phyloP scores from a whole-genome alignment of 2,113 vertebrate genomes.

The Papio anubis region DNA sequence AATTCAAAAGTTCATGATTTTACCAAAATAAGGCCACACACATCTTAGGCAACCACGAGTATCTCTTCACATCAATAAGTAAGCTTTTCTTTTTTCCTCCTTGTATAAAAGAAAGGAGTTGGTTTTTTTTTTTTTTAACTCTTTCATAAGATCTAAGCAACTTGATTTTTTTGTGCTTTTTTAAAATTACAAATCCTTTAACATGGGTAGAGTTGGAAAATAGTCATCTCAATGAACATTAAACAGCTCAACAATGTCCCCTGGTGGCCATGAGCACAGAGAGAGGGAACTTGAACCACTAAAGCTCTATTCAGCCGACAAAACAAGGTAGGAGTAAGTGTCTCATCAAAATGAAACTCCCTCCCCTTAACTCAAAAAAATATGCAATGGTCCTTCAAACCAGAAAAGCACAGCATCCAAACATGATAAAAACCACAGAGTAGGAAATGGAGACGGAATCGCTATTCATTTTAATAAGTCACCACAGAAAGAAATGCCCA shows the following conservation, averaged over 20 bases:
- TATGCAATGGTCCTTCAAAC: neutral
- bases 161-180: neutral
- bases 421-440: neutral
- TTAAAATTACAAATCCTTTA: neutral
- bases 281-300: rapidly evolving
- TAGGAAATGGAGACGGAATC: neutral
- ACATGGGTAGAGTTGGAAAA: neutral
- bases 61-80: neutral
- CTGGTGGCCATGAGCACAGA: slow-evolving; percentile 72
- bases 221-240: neutral
- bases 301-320: neutral
- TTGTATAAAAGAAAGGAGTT: neutral
- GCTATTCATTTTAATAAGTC: neutral
- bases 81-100: neutral
- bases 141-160: slow-evolving; percentile 8
- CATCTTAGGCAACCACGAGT: neutral
- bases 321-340: neutral
- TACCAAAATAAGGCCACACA: neutral
- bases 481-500: neutral
- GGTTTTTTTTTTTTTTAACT: neutral
- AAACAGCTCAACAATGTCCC: slow-evolving; percentile 69
- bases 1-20: neutral
- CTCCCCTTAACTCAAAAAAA: neutral
- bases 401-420: neutral
- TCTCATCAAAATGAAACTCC: neutral